Base-by-base conservation (phyloP, 1,140 invertebrate species). In the Pinna nobilis region DNA sequence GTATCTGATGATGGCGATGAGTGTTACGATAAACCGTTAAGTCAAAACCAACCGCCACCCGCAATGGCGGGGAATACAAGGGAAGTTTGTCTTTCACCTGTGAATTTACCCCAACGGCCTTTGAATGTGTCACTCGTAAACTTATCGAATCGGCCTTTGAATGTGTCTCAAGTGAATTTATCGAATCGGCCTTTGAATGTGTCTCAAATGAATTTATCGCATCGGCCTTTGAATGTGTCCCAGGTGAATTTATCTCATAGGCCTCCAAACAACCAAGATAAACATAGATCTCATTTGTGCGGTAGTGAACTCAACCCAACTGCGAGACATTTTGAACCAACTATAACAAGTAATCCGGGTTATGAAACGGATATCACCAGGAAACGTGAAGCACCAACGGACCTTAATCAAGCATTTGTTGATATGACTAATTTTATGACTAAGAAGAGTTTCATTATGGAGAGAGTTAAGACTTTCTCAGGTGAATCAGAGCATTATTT, bases 371-470 rank as follows among this genome's bases (percentile, higher is more conserved):
- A 11, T n/a, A 51, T 3, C 49, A n/a, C 20, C 7, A 4, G n/a
- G 20, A 25, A 51, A 2, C 49, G 3, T 20, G n/a, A 20, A 20
- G 28, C 9, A 25, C 11, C 4, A 4, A 51, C 1, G 1, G 15
- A 20, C 20, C 1, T 51, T n/a, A 51, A 51, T n/a, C 49, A 20
- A 3, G n/a, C n/a, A n/a, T n/a, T n/a, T n/a, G n/a, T 32, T 1
- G 4, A 32, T 32, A 32, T 57, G 53, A 57, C 60, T 4, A 65
- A 72, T 4, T 64, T 53, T 25, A 11, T 74, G n/a, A 23, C 71
- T 1, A 73, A 69, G 51, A 77, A 73, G 59, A 70, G 71, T 9
- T 50, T 75, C 7, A 33, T 70, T 15, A 39, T 59, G 23, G 25
- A 30, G 7, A 30, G 67, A 55, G 23, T 64, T 2, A 63, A 30